Evolutionary conservation across 2,113 vertebrate genomes (phyloP).

Genomic region (Corydoras sp.): DNA sequence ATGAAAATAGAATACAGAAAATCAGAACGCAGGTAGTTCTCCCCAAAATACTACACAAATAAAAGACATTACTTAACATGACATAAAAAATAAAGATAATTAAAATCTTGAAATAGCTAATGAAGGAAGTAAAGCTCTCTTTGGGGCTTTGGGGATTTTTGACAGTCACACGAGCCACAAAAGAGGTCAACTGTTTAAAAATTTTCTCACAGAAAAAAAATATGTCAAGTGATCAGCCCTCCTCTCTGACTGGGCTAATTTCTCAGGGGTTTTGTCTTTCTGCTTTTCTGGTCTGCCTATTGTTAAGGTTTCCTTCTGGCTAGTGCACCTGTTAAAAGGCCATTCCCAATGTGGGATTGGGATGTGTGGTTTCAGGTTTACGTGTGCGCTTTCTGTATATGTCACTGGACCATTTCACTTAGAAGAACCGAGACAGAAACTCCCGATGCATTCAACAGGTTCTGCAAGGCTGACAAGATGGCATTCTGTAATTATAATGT

Average conservation of each 20-base stretch:
- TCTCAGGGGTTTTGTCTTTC: conserved; percentile 69
- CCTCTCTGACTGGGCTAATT: conserved; percentile 40
- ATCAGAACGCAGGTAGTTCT: neutral
- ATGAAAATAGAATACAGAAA: neutral
- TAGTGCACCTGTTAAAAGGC: conserved; percentile 33
- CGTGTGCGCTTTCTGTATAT: conserved; percentile 43
- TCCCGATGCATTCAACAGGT: conserved; percentile 15
- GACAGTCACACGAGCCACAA: neutral
- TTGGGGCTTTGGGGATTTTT: neutral
- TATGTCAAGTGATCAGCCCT: conserved; percentile 43
- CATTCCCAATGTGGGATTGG: conserved; percentile 42
- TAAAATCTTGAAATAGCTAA: too few relatives aligned
- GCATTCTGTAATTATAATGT: conserved; percentile 12
- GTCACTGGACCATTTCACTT: conserved; percentile 23
- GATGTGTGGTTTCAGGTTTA: conserved; percentile 49
- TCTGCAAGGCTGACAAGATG: conserved; percentile 17
- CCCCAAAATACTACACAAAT: too few relatives aligned
- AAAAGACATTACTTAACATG: too few relatives aligned
- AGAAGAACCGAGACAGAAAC: conserved; percentile 8
- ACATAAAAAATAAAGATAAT: too few relatives aligned
- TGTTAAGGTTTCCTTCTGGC: conserved; percentile 51
- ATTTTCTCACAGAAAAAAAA: neutral
- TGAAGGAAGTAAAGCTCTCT: too few relatives aligned
- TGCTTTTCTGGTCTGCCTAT: conserved; percentile 52
- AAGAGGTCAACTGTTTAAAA: neutral